Evolutionary conservation across 92 coral and sea anemone species (phyloP).

Genomic region (Siderastrea siderea): DNA sequence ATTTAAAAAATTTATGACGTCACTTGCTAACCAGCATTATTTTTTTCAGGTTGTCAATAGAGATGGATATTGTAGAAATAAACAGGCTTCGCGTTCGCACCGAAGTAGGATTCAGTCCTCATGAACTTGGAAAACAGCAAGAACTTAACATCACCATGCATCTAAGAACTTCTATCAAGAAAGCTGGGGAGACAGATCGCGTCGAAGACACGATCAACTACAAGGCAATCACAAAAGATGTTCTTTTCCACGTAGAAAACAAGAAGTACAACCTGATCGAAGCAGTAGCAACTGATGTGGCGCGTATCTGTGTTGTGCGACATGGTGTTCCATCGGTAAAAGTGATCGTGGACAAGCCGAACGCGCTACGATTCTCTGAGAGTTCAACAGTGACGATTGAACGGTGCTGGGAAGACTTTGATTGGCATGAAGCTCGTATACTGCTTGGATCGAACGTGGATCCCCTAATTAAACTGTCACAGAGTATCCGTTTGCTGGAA

Average conservation of each 20-base stretch:
- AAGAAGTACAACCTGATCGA: slow-evolving; percentile 79
- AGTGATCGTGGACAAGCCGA: slow-evolving; percentile 75
- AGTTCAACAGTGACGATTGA: slow-evolving; percentile 66
- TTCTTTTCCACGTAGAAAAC: slow-evolving; percentile 72
- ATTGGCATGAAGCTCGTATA: slow-evolving; percentile 61
- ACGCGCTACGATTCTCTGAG: slow-evolving; percentile 66
- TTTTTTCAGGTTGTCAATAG: neutral
- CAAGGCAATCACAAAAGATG: slow-evolving; percentile 62
- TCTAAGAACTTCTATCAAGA: slow-evolving; percentile 34
- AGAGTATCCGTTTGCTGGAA: slow-evolving; percentile 30
- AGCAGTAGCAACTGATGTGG: slow-evolving; percentile 82
- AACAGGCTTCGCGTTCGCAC: slow-evolving; percentile 71
- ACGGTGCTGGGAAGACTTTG: slow-evolving; percentile 72
- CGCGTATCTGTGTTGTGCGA: slow-evolving; percentile 76
- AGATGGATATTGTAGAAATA: slow-evolving; percentile 68
- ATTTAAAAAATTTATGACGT: too few species aligned
- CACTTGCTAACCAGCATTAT: too few species aligned
- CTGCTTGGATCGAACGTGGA: slow-evolving; percentile 78
- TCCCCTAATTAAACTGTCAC: slow-evolving; percentile 14
- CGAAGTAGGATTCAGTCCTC: slow-evolving; percentile 76
- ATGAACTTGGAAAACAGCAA: slow-evolving; percentile 71
- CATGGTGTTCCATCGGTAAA: slow-evolving; percentile 64
- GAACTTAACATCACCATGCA: slow-evolving; percentile 67
- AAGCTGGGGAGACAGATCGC: slow-evolving; percentile 73
- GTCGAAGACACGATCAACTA: slow-evolving; percentile 69